phyloP scores from a whole-genome alignment of 2,797 vertebrate species.

The Pteropus rufus region DNA sequence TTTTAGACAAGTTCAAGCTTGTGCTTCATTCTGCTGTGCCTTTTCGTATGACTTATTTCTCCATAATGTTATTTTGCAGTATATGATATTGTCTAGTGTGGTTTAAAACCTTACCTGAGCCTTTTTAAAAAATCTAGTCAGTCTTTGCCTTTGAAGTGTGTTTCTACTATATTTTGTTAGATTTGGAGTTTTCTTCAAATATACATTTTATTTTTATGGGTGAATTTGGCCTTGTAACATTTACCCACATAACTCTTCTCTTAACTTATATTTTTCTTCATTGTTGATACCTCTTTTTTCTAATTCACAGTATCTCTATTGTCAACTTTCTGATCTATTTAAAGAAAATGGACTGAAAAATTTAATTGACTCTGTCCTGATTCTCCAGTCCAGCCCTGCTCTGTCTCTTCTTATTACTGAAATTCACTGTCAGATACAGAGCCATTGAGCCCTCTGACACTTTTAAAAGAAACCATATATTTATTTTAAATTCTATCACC shows the following conservation, averaged over 20 bases:
- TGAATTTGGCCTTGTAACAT: not conserved
- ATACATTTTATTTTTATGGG: not conserved
- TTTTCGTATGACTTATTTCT: not conserved
- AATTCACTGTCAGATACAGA: not conserved
- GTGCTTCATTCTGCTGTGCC: not conserved
- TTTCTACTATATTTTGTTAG: slow-evolving; percentile 6
- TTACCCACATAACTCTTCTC: not conserved
- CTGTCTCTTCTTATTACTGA: not conserved
- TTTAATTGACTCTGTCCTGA: not conserved
- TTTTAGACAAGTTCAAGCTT: slow-evolving; percentile 4
- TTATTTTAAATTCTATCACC: not conserved
- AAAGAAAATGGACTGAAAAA: not conserved
- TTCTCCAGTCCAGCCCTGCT: not conserved
- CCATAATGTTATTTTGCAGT: not conserved
- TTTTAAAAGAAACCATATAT: not conserved
- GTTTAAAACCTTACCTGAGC: not conserved
- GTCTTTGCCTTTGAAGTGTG: not conserved
- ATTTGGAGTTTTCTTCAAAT: not conserved
- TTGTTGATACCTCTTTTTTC: not conserved
- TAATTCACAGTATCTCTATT: not conserved
- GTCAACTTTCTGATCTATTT: not conserved
- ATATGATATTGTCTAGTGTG: not conserved
- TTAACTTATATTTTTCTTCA: not conserved
- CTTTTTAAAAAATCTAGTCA: not conserved
- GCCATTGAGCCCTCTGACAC: not conserved